Evolutionary conservation across 2,888 invertebrate genomes (phyloP), one percentile per base, ranked within the genome.

Genomic region (Agonopterix arenella): DNA sequence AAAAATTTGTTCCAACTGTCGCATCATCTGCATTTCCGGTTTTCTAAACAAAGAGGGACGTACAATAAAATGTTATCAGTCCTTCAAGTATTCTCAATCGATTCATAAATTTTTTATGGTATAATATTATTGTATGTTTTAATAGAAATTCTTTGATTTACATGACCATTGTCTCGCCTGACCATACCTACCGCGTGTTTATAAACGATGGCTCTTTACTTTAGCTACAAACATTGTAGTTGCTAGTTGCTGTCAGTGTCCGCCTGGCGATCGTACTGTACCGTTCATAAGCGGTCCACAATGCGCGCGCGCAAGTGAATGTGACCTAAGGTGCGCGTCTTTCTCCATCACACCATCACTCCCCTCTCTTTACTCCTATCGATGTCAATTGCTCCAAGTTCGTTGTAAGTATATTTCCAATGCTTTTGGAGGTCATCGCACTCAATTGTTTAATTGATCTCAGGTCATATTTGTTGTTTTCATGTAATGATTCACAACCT

Each of bases 191-290:
- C 28, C 28, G 28, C 50, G 62, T 84, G 80, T 80, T 84, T 82
- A 78, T 77, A 84, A 83, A 80, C 77, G 70, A 64, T 28, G 58
- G 61, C 61, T 70, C 74, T 76, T 79, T 73, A 76, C 72, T 72
- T 13, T 73, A 65, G 68, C 68, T 68, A 65, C 73, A 67, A 71
- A 72, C 66, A 69, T 62, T 61, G 66, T 60, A 62, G 64, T 52
- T 18, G 18, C 4, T 18, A 45, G 44, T 55, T 60, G 66, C 66
- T 64, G 67, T 65, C 70, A 70, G 72, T 77, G 63, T 36, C 43
- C 67, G 68, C 57, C 67, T 70, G 61, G 66, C 71, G 64, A 58
- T 70, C 63, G 60, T 55, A 60, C 61, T 56, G 70, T 72, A 76
- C 75, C 68, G 73, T 68, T 36, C 43, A 42, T 9, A 36, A 28